A percentile compares a stretch with the other conserved stretches of the same genome.
phyloP scores from a whole-genome alignment of 2,888 invertebrate genomes.

The Oligia strigilis region DNA sequence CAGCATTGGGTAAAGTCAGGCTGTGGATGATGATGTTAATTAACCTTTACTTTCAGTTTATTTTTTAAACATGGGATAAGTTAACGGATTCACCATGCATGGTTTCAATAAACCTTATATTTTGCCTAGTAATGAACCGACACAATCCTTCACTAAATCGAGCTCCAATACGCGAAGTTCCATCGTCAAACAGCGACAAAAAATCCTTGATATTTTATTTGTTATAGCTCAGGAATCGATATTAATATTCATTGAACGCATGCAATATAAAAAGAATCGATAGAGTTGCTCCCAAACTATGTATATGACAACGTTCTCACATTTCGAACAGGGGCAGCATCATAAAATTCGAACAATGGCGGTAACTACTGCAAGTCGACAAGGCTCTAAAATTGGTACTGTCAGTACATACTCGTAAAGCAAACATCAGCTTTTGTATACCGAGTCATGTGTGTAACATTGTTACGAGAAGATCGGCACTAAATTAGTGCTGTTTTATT shows the following conservation, averaged over 20 bases:
- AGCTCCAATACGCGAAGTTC: background rate
- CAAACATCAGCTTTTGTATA: conserved; percentile 80
- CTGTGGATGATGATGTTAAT: too few species aligned
- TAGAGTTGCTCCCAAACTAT: conserved; percentile 35
- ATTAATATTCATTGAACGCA: conserved; percentile 12
- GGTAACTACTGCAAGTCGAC: conserved; percentile 81
- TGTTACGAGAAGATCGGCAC: conserved; percentile 73
- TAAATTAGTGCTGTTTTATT: conserved; percentile 57
- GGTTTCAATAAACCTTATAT: background rate
- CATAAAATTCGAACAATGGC: conserved; percentile 82
- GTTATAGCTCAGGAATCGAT: background rate
- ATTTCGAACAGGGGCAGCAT: conserved; percentile 65
- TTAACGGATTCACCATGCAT: background rate
- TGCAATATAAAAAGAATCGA: conserved; percentile 17
- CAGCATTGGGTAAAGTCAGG: too few species aligned
- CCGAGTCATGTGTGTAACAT: conserved; percentile 79
- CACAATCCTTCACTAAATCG: background rate
- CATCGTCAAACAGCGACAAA: background rate
- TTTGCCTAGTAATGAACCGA: background rate
- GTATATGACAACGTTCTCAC: conserved; percentile 65
- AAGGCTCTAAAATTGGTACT: conserved; percentile 83
- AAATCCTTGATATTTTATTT: background rate
- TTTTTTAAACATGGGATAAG: background rate
- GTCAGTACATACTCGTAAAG: conserved; percentile 83
- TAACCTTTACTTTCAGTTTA: background rate